Base-by-base conservation (phyloP, 2,797 vertebrate genomes). In the Acipenser oxyrinchus region DNA sequence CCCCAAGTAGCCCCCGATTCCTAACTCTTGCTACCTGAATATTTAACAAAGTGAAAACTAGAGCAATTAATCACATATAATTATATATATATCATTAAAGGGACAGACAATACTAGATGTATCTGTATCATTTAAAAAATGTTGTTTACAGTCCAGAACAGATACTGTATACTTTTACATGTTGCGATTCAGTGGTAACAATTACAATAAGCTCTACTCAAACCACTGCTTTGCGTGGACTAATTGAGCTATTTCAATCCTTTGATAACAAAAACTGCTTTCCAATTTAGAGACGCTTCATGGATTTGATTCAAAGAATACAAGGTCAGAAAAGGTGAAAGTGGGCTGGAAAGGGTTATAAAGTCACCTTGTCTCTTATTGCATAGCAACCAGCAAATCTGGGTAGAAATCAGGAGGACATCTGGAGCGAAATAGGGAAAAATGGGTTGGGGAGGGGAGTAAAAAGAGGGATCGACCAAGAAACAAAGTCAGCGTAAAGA, bases 371-470 rank as follows among this genome's bases (percentile, higher is more conserved):
- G 76, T 74, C 80, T 83, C 76, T 72, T 64, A 65, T 68, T 74
- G 73, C 79, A 68, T 71, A 59, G 64, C 69, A 72, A 71, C 62
- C 64, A 70, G 69, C 72, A 59, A 55, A 72, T 65, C n/a, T 62
- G 82, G 81, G 78, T 82, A 79, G 77, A 83, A 67, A 6, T 63
- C 59, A 60, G 66, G 87, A 60, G 67, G 87, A 88, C 88, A 90
- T 89, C 88, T 88, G 88, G 86, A 88, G 84, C 82, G 75, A 85
- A 86, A 82, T 73, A 79, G 78, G 77, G 82, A 84, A 87, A 86
- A 86, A 88, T 81, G 78, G 69, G 80, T 71, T 77, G 72, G 76
- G 71, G 65, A 69, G 78, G 59, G 53, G 78, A 74, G 82, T 78
- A 73, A 61, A 73, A 74, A 90, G 89, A 90, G 86, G 79, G 87